Percentiles rank a stretch among this genome's conserved stretches.
Conservation (phyloP, 2,797 vertebrate species). For the Dipus sagitta region DNA sequence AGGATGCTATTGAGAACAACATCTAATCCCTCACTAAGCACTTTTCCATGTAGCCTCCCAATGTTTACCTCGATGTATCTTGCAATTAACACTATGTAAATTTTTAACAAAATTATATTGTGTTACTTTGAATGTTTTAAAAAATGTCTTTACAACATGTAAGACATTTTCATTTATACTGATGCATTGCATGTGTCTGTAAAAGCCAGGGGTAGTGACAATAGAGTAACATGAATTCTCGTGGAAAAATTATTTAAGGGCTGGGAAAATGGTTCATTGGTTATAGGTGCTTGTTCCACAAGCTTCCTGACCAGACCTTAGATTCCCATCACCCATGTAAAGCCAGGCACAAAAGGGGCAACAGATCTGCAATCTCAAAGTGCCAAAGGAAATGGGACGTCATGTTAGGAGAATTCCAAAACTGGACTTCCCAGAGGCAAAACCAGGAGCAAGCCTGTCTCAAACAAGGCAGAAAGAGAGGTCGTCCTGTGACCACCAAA, state of each 20-base stretch:
- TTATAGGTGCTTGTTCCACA: too few relatives aligned
- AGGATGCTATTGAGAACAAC: not conserved
- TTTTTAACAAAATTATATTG: conserved; percentile 64
- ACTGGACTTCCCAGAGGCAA: too few relatives aligned
- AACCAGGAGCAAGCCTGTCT: too few relatives aligned
- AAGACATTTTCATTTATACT: conserved; percentile 61
- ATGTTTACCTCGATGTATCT: not conserved
- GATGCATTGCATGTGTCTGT: conserved; percentile 68
- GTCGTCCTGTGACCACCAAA: too few relatives aligned
- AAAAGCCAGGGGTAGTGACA: conserved; percentile 80
- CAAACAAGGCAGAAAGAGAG: too few relatives aligned
- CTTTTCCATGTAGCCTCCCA: not conserved
- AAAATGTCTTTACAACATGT: conserved; percentile 57
- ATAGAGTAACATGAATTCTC: conserved; percentile 9
- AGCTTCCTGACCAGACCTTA: too few relatives aligned
- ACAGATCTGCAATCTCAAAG: too few relatives aligned
- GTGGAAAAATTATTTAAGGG: not conserved
- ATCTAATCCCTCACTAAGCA: conserved; percentile 16
- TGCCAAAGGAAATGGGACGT: too few relatives aligned
- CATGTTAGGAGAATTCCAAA: too few relatives aligned
- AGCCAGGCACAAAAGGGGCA: too few relatives aligned
- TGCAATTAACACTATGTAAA: conserved; percentile 1
- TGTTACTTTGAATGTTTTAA: conserved; percentile 49
- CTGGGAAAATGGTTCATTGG: too few relatives aligned
- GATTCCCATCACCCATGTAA: too few relatives aligned